Evolutionary conservation across 2,888 invertebrate species (phyloP), one percentile per base, ranked within the genome.

Genomic region (Limenitis camilla): DNA sequence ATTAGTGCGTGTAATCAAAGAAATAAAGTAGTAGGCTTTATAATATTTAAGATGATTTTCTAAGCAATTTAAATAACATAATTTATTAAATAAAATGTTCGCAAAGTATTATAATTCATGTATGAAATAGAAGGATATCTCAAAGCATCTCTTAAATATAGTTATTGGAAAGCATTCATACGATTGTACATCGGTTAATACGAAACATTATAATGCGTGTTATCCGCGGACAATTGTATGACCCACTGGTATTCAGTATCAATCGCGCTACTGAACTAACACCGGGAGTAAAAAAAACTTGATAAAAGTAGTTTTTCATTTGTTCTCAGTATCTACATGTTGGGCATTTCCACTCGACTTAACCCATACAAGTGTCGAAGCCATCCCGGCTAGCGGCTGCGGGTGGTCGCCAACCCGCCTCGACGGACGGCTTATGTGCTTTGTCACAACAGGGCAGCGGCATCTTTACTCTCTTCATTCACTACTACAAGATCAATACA

Each of bases 261-360:
- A 58, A 58, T 59, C 60, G 57, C 54, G 74, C 76, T 80, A 78
- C 79, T 69, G 76, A 68, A 69, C 64, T 65, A 67, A 67, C 68
- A 66, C 64, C 61, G 59, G 61, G 19, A 31, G 44, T 60, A 56
- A 49, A 63, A n/a, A 67, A 74, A 72, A 70, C 5, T 45, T 28
- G 30, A 30, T 45, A 7, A 45, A 45, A 36, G 35, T 35, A 10
- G 69, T 69, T 62, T 58, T 62, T 62, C 64, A 67, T 66, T 66
- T 65, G 72, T 76, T 76, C 74, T 71, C 63, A 68, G 74, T 72
- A 72, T 33, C 38, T 36, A 30, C 65, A 67, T 59, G 61, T 64
- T 63, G 60, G 63, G 67, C 63, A 61, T 66, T 81, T 81, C 75
- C 82, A 78, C 70, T 77, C 71, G 79, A 85, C 76, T 78, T 74